Base-by-base conservation (phyloP, 1,140 invertebrate genomes). In the Conus betulinus region DNA sequence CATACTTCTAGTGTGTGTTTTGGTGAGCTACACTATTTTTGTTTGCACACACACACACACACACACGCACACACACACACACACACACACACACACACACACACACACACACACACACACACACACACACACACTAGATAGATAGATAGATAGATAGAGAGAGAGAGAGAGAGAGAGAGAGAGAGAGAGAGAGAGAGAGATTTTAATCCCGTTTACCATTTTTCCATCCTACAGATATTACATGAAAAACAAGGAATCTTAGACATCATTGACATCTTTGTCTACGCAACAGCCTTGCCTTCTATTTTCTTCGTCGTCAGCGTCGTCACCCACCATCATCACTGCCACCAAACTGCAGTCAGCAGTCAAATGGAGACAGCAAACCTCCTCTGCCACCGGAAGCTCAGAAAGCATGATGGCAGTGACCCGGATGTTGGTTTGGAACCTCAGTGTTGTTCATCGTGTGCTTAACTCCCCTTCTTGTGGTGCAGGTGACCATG, bases 181-280 rank as follows among this genome's bases (percentile, higher is more conserved):
- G 39, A 39, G 39, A 39, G 39, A 39, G 39, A 39, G 39, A 39
- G 39, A 39, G 39, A 39, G 39, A 39, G 39, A 39, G 39, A 3
- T 1, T 39, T 39, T 39, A 39, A 39, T 39, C 39, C 39, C 3
- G 39, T 39, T 39, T 39, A 39, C 39, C 39, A 39, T 23, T 39
- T 39, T 84, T 57, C 20, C 23, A 20, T 39, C 10, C 23, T 51
- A 57, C 85, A 86, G 85, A 25, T 86, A 86, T 52, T 86, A 86
- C 85, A 0, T 76, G 1, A 52, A 86, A 20, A 74, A 86, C 85
- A 86, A 74, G 51, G 51, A 86, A 53, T 86, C 23, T 13, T 86
- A 20, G 85, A 86, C 67, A 76, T 86, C 52, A 53, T 86, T 67
- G 85, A 86, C 67, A 51, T 86, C 8, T 86, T 86, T 67, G 15